phyloP scores from a whole-genome alignment of 2,888 invertebrate species.

The Pherbina coryleti region DNA sequence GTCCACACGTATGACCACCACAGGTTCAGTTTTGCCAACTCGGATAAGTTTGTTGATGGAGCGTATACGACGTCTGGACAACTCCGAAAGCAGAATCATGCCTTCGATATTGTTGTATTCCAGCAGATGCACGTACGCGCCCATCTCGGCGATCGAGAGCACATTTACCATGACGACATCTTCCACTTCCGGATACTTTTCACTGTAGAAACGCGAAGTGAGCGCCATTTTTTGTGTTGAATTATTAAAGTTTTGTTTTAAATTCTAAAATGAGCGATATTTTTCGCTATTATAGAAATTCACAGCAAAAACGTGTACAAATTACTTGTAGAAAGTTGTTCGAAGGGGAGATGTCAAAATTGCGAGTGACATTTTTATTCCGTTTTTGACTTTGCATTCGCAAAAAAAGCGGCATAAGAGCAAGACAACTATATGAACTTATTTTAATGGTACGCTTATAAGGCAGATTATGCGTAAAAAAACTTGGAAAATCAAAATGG shows the following conservation, averaged over 20 bases:
- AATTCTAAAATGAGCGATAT: conserved; percentile 40
- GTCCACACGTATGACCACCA: conserved; percentile 98
- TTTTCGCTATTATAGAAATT: conserved; percentile 36
- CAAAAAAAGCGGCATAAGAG: not conserved
- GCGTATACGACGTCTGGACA: conserved; percentile 97
- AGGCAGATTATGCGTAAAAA: too few species aligned
- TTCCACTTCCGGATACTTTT: conserved; percentile 97
- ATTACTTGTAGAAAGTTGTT: conserved; percentile 37
- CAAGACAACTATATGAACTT: not conserved
- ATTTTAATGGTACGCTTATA: too few species aligned
- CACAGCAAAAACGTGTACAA: conserved; percentile 62
- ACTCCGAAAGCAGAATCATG: conserved; percentile 98
- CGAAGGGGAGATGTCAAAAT: conserved; percentile 45
- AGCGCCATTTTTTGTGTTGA: conserved; percentile 77
- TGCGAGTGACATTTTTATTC: conserved; percentile 39
- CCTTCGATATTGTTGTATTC: conserved; percentile 99
- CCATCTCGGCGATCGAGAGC: conserved; percentile 98
- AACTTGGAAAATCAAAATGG: too few species aligned
- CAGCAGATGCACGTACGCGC: conserved; percentile 96
- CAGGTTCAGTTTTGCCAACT: conserved; percentile 98
- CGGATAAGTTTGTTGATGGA: conserved; percentile 99
- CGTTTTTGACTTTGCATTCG: conserved; percentile 14
- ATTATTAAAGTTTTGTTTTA: conserved; percentile 9
- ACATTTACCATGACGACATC: conserved; percentile 99
- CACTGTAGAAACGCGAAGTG: conserved; percentile 96